Evolutionary conservation across 1,140 invertebrate genomes (phyloP).

Genomic region (Bombus vancouverensis): DNA sequence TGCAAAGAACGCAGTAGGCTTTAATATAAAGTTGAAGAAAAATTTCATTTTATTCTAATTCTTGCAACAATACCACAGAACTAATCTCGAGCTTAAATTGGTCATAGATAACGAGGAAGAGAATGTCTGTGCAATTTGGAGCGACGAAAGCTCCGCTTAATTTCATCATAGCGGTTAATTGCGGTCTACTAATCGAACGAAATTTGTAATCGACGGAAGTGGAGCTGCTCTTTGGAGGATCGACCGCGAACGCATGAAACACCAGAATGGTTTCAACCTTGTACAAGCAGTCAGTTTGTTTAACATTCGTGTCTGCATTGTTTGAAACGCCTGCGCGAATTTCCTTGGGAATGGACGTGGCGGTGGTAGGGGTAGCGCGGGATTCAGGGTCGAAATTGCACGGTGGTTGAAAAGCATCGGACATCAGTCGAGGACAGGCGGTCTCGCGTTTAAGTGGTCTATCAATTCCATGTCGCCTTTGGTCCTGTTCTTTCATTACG

Average conservation of each 20-base stretch:
- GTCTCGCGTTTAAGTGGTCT: constrained; percentile 60
- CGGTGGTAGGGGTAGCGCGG: constrained; percentile 63
- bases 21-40: not conserved
- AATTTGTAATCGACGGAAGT: constrained; percentile 16
- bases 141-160: not conserved
- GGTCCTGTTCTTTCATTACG: constrained; percentile 60
- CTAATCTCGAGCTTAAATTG: not conserved
- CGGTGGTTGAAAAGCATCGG: constrained; percentile 62
- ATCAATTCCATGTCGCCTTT: constrained; percentile 67
- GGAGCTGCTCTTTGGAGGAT: not conserved
- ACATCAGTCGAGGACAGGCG: constrained; percentile 65
- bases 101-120: not conserved
- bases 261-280: not conserved
- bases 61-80: not conserved
- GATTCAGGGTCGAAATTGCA: constrained; percentile 68
- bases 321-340: constrained; percentile 68
- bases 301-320: constrained; percentile 38
- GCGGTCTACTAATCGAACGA: not conserved
- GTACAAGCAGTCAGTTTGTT: constrained; percentile 23
- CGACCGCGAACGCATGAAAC: not conserved
- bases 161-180: constrained; percentile 4
- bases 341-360: constrained; percentile 52
- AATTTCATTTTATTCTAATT: not conserved
- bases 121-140: not conserved
- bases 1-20: not conserved